Base-by-base conservation (phyloP, 1,140 invertebrate genomes). In the Drosophila suzukii region DNA sequence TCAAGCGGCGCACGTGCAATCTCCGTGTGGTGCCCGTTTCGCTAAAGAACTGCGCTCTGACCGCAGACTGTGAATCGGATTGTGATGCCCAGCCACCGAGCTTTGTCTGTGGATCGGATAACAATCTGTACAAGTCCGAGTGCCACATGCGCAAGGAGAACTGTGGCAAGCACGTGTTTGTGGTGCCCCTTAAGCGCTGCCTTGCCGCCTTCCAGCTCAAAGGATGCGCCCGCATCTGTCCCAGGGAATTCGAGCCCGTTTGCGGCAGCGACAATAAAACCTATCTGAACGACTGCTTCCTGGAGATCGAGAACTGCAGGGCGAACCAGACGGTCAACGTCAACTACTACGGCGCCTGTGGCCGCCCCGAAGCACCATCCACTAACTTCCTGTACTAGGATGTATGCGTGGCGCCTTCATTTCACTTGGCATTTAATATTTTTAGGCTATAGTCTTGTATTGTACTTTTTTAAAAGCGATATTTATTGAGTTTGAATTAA, bases 121-220 rank as follows among this genome's bases (percentile, higher is more conserved):
- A 97, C 89, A 96, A 96, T 88, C 96, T 98, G 77, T 99, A 99
- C 93, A 95, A 95, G 77, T 98, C 97, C 92, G 96, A 97, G 92
- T 99, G 98, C 90, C 96, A 98, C 91, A 98, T 99, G 97, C 96
- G 96, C 91, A 95, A 96, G 88, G 95, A 97, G 91, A 98, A 98
- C 92, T 98, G 97, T 93, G 97, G 97, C 41, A 97, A 97, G 93
- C 97, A 97, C 93, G 95, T 97, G 4, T 98, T 96, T 92, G 96
- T 97, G 11, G 96, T 97, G 41, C 97, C 97, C 2, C 94, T 97
- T 92, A 96, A 97, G 83, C 93, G 96, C 24, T 98, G 97, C 92
- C 93, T 97, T 11, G 94, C 96, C 51, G 95, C 96, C 27, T 97
- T 98, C 93, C 94, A 96, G 72, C 97, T 97, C 92, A 94, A 95